These are phyloP conservation scores for Tinea trinotella DNA, from an alignment of 2,888 invertebrate genomes.

Conservation along the genomic window DNA sequence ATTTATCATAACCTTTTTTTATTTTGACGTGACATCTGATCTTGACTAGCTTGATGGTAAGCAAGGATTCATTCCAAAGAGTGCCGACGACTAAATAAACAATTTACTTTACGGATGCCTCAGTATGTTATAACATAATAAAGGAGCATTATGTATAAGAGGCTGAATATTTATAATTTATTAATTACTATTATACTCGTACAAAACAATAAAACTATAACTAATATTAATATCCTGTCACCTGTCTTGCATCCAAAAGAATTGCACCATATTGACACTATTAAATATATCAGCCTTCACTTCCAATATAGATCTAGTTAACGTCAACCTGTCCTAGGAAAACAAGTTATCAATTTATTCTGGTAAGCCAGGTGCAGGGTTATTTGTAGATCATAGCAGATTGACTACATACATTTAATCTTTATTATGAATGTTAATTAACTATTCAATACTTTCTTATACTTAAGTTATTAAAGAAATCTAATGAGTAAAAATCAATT, in stretches of 20 bases:
- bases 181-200: background rate
- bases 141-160: too few species aligned
- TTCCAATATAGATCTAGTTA: slow-evolving; percentile 5
- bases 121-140: too few species aligned
- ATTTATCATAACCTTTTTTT: too few species aligned
- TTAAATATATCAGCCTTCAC: slow-evolving; percentile 10
- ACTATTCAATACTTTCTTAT: background rate
- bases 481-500: too few species aligned
- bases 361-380: slow-evolving; percentile 9
- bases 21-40: too few species aligned
- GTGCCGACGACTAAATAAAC: too few species aligned
- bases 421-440: background rate
- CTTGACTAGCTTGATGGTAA: too few species aligned
- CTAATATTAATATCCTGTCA: slow-evolving; percentile 5
- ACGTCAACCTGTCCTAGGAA: slow-evolving; percentile 14
- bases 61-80: too few species aligned
- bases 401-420: background rate
- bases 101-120: too few species aligned
- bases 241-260: slow-evolving; percentile 9
- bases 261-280: slow-evolving; percentile 1
- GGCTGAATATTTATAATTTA: too few species aligned
- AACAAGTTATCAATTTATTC: slow-evolving; percentile 12
- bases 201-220: slow-evolving; percentile 1
- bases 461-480: too few species aligned
- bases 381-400: slow-evolving; percentile 6